These are phyloP conservation scores for Lysiphlebus fabarum DNA, from an alignment of 1,140 invertebrate genomes.

Conservation along the genomic window DNA sequence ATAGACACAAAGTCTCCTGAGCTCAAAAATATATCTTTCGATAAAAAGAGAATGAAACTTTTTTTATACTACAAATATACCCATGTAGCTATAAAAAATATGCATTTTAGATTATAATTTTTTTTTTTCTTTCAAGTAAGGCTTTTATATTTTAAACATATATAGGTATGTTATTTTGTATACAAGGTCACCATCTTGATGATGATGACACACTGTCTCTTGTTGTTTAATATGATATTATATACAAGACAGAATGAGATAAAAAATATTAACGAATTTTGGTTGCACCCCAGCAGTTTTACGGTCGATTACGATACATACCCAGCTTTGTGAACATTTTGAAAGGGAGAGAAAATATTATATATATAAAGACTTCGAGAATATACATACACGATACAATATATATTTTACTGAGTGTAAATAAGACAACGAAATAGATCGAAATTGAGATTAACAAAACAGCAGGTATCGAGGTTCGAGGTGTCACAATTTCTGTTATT, in stretches of 20 bases:
- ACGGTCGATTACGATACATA: constrained; percentile 35
- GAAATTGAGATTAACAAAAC: constrained; percentile 11
- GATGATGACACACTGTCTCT: neutral
- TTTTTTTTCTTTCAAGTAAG: too few relatives aligned
- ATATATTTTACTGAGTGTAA: constrained; percentile 21
- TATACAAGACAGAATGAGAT: constrained; percentile 25
- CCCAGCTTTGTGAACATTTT: constrained; percentile 27
- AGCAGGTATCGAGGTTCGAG: constrained; percentile 17
- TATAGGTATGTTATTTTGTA: too few relatives aligned
- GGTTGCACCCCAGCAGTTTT: constrained; percentile 32
- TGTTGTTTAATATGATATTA: constrained; percentile 16
- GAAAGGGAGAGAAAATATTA: constrained; percentile 9
- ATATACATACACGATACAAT: neutral
- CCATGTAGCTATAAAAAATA: too few relatives aligned
- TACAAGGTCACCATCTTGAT: too few relatives aligned
- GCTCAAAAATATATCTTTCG: too few relatives aligned
- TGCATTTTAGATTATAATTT: too few relatives aligned
- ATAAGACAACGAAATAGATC: constrained; percentile 28
- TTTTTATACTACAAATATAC: too few relatives aligned
- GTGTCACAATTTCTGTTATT: constrained; percentile 15
- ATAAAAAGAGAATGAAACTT: too few relatives aligned
- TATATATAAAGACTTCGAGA: constrained; percentile 3
- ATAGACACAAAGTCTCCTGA: too few relatives aligned
- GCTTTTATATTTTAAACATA: too few relatives aligned
- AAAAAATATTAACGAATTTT: constrained; percentile 41